Base-by-base conservation (phyloP, 2,797 vertebrate genomes). In the Hozukius guyotensis region DNA sequence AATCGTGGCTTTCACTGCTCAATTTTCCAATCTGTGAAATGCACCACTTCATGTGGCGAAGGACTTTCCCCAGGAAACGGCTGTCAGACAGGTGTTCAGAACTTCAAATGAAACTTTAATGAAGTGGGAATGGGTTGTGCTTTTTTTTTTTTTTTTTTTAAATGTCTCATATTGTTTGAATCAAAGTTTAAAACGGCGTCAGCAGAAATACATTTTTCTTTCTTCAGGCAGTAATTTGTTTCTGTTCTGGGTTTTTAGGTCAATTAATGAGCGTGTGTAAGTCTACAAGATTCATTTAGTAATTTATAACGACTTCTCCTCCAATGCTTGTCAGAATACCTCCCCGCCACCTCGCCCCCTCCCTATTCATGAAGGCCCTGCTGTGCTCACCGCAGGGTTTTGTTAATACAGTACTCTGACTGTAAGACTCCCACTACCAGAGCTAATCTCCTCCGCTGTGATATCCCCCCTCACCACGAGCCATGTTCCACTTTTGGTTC, bases 401-500 rank as follows among this genome's bases (percentile, higher is more conserved):
- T 74, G 71, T 83, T 85, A 77, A 76, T 78, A 75, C 60, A 78
- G 67, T 24, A 46, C 27, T 66, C 70, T 60, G 73, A 65, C 64
- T 82, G 68, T 59, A 79, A 53, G 69, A 57, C 82, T 3, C 27
- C 65, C 59, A 64, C 73, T 16, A 14, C 76, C 27, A n/a, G 20
- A 4, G 2, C 53, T 85, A 66, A 83, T 82, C 75, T 71, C 75
- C 24, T 75, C 78, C 65, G 25, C 77, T 68, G 46, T 42, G 53
- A 63, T 72, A 22, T 36, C 64, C 66, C 73, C 36, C 18, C 38
- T 68, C 80, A 85, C 85, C 85, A 65, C 1, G 59, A 86, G 80
- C 86, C 67, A 36, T 84, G 79, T 72, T 89, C 80, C 71, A 79
- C 83, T 83, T 87, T 42, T 79, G 86, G 67, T 84, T 82, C 82